phyloP scores from a whole-genome alignment of 2,888 invertebrate species.

The Copidosoma aretas region DNA sequence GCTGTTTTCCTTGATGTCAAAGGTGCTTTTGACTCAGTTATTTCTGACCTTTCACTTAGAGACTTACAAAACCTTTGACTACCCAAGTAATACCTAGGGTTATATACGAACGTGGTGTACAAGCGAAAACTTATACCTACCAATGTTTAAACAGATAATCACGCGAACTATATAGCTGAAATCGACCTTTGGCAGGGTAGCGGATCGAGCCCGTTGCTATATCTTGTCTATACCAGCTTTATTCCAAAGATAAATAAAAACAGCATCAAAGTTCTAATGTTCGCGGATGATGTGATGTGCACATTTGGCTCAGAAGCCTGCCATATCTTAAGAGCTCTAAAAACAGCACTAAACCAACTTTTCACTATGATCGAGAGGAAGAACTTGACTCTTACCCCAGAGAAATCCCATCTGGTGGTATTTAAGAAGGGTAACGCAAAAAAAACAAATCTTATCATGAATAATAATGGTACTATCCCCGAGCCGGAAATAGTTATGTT shows the following conservation, averaged over 20 bases:
- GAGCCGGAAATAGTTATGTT: background rate
- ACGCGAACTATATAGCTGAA: background rate
- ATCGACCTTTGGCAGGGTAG: background rate
- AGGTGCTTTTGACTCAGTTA: background rate
- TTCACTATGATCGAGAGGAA: background rate
- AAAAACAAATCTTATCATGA: too few relatives aligned
- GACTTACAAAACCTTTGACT: background rate
- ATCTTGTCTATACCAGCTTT: background rate
- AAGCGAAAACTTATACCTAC: too few relatives aligned
- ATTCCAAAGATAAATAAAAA: background rate
- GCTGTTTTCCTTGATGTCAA: background rate
- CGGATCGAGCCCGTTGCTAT: background rate
- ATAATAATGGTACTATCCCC: too few relatives aligned
- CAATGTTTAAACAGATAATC: background rate
- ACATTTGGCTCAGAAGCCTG: background rate
- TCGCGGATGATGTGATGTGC: background rate
- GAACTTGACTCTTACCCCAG: background rate
- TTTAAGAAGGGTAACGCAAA: background rate
- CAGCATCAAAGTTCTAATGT: background rate
- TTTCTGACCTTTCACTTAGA: background rate
- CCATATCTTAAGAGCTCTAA: too few relatives aligned
- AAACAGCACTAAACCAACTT: background rate
- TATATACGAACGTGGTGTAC: background rate
- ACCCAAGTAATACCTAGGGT: background rate
- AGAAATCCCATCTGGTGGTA: background rate